Base-by-base conservation (phyloP, 1,140 invertebrate species). In the Drosophila nigrodunni region DNA sequence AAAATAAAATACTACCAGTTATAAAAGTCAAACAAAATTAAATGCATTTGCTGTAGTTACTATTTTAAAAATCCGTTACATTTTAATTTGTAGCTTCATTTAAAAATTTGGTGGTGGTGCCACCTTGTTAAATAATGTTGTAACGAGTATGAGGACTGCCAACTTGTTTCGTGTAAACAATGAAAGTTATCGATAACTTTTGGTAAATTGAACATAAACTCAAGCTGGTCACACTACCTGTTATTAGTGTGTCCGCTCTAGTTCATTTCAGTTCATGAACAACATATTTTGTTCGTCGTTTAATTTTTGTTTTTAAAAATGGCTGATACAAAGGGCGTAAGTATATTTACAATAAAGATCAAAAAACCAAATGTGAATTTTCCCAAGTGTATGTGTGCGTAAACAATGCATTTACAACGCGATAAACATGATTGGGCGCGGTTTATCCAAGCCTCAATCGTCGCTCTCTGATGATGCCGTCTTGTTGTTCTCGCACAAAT, bases 261-360 rank as follows among this genome's bases (percentile, higher is more conserved):
- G 73, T 71, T 75, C 73, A 70, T 62, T 70, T 70, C 66, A 74
- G 66, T 70, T 74, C 66, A 74, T 70, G 72, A 74, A 50, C 72
- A 74, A 74, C 66, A 70, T 81, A 82, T 83, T 85, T 86, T 80
- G 81, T 83, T 83, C 80, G 80, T 83, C 81, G 72, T 83, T 82
- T 70, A 62, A 72, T 83, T 83, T 87, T 74, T 82, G 81, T 87
- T 87, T 78, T 87, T 88, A 82, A 91, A 91, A 74, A 91, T 91
- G 90, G 87, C 90, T 75, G 90, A 91, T 74, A 91, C 90, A 68
- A 90, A 91, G 87, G 87, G 90, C 76, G 90, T 91, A 79, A 91
- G 90, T 91, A 82, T 67, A 65, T 55, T 60, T 66, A 44, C 41
- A 11, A 62, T 18, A 1, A 13, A 5, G 13, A 44, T 9, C 25